Percentiles rank a stretch among this genome's conserved stretches.
phyloP scores from a whole-genome alignment of 53 echinoderm and acorn worm genomes.

The Paelopatides confundens region DNA sequence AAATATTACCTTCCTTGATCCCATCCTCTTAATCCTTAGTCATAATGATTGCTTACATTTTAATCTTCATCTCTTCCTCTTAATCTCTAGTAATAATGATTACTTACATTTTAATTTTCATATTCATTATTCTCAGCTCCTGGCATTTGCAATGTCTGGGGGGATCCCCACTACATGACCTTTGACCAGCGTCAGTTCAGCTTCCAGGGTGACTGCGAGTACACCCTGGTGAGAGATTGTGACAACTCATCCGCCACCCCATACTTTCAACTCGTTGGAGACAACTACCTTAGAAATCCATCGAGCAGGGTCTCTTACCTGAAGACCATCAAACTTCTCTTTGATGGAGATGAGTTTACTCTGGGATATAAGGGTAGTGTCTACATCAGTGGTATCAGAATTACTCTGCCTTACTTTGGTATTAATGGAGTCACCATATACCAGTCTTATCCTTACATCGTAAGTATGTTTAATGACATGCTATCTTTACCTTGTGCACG shows the following conservation, averaged over 20 bases:
- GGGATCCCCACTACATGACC: slow-evolving; percentile 77
- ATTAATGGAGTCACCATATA: slow-evolving; percentile 36
- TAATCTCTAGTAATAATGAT: too few species aligned
- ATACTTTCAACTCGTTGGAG: slow-evolving; percentile 46
- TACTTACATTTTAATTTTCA: too few species aligned
- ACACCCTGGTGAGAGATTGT: slow-evolving; percentile 67
- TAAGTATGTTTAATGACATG: neutral
- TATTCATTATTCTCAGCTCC: slow-evolving; percentile 25
- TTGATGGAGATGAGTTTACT: neutral
- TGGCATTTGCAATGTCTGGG: slow-evolving; percentile 67
- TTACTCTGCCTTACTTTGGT: slow-evolving; percentile 31
- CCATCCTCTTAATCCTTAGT: too few species aligned
- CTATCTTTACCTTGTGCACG: too few species aligned
- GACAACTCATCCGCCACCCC: slow-evolving; percentile 4
- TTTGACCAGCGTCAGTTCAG: slow-evolving; percentile 65
- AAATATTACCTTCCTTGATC: too few species aligned
- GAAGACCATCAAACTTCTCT: neutral
- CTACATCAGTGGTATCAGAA: slow-evolving; percentile 21
- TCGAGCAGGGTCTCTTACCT: slow-evolving; percentile 50
- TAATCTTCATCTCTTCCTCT: too few species aligned
- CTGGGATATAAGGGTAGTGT: neutral
- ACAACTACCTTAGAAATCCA: slow-evolving; percentile 55
- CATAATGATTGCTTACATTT: too few species aligned
- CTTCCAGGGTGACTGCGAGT: slow-evolving; percentile 79
- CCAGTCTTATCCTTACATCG: slow-evolving; percentile 16